Conservation (phyloP, 1,140 invertebrate genomes). For the Drosophila ogumai region DNA sequence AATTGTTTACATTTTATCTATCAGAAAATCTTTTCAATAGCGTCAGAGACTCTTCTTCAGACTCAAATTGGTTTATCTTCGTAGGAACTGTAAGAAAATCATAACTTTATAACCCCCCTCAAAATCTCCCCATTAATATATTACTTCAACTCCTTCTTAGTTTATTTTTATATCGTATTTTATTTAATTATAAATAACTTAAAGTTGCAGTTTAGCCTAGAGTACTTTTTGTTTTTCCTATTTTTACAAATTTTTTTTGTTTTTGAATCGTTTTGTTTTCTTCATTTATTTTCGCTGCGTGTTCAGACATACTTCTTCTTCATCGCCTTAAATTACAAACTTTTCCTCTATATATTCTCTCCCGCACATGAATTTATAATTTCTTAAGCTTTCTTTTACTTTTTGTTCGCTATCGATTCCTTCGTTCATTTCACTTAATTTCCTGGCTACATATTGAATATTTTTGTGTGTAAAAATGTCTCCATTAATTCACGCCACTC, state of each 20-base stretch:
- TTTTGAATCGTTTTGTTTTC: constrained; percentile 42
- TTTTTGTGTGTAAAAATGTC: constrained; percentile 52
- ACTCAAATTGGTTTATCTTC: too few relatives aligned
- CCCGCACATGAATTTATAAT: constrained; percentile 56
- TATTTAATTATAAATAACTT: constrained; percentile 84
- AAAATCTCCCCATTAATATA: neutral
- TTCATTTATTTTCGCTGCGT: constrained; percentile 46
- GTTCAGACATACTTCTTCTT: constrained; percentile 45
- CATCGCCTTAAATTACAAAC: constrained; percentile 65
- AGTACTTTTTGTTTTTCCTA: constrained; percentile 64
- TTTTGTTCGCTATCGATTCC: constrained; percentile 62
- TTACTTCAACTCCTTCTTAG: constrained; percentile 19
- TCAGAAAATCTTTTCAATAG: too few relatives aligned
- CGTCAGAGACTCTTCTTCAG: too few relatives aligned
- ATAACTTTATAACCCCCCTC: neutral
- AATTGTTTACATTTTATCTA: too few relatives aligned
- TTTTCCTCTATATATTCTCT: constrained; percentile 23
- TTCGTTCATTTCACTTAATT: constrained; percentile 11
- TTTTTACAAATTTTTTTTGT: constrained; percentile 72
- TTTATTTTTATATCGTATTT: constrained; percentile 77
- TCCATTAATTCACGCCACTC: constrained; percentile 27
- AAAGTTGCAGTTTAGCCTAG: constrained; percentile 56
- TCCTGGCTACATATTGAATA: constrained; percentile 49
- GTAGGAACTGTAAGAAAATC: neutral
- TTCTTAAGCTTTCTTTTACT: constrained; percentile 53